phyloP scores from a whole-genome alignment of 2,797 vertebrate species.

The Peromyscus melanophrys region DNA sequence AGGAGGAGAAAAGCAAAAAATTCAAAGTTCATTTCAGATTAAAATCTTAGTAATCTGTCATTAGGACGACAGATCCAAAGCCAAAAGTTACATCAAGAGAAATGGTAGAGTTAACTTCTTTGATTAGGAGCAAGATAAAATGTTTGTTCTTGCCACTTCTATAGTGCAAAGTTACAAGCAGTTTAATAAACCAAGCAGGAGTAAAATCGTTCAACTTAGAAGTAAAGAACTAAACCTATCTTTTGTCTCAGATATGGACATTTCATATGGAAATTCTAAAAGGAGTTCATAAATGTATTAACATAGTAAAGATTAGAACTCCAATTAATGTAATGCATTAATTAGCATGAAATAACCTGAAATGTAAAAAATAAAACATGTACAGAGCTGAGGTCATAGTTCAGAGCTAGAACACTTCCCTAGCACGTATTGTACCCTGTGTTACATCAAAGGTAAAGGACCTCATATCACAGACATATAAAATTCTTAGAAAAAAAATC shows the following conservation, averaged over 20 bases:
- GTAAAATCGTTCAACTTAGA: background rate
- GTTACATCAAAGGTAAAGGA: background rate
- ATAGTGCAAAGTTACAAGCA: background rate
- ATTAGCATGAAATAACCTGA: background rate
- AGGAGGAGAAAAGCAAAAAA: background rate
- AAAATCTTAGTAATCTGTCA: slow-evolving; percentile 10
- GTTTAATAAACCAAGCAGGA: background rate
- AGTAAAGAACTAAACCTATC: background rate
- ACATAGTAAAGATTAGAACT: background rate
- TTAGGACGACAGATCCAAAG: background rate
- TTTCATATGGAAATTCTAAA: background rate
- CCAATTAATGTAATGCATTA: background rate
- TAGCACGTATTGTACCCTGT: background rate
- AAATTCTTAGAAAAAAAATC: slow-evolving; percentile 6
- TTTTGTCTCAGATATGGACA: background rate
- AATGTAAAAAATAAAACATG: background rate
- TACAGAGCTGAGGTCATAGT: background rate
- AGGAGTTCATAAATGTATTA: background rate
- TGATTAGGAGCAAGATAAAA: background rate
- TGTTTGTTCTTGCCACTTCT: background rate
- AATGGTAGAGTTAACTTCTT: background rate
- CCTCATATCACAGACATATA: background rate
- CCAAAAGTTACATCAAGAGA: background rate
- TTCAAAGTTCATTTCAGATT: background rate
- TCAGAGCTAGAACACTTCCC: background rate